phyloP scores from a whole-genome alignment of 2,888 invertebrate species.

The Phortica okadai region DNA sequence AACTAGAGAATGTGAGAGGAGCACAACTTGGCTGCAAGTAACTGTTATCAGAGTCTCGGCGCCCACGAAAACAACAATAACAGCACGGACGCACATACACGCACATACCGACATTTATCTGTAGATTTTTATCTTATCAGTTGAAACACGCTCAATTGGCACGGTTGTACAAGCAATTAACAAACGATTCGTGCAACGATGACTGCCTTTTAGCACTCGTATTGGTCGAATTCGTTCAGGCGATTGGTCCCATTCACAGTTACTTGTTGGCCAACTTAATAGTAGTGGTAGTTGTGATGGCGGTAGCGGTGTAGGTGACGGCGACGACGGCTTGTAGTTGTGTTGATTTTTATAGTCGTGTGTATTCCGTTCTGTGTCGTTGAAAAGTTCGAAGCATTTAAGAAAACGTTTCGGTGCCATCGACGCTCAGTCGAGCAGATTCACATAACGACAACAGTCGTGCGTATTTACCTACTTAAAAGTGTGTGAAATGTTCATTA shows the following conservation, averaged over 20 bases:
- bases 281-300: not conserved
- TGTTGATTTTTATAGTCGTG: not conserved
- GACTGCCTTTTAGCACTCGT: conserved; percentile 35
- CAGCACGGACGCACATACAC: not conserved
- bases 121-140: conserved; percentile 60
- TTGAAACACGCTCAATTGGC: conserved; percentile 58
- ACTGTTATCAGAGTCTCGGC: no score
- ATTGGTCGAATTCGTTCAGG: conserved; percentile 17
- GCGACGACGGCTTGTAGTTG: conserved; percentile 10
- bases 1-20: no score
- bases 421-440: conserved; percentile 62
- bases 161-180: conserved; percentile 69
- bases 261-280: not conserved
- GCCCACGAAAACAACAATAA: not conserved
- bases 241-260: not conserved
- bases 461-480: conserved; percentile 33
- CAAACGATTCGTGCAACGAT: conserved; percentile 62
- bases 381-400: conserved; percentile 54
- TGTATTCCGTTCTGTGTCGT: not conserved
- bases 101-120: conserved; percentile 7
- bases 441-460: conserved; percentile 58
- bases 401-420: conserved; percentile 47
- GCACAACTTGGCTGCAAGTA: no score
- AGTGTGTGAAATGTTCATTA: conserved; percentile 48
- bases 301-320: not conserved